These are phyloP conservation scores for Glareola pratincola DNA, from an alignment of 2,113 vertebrate genomes.

Conservation along the genomic window DNA sequence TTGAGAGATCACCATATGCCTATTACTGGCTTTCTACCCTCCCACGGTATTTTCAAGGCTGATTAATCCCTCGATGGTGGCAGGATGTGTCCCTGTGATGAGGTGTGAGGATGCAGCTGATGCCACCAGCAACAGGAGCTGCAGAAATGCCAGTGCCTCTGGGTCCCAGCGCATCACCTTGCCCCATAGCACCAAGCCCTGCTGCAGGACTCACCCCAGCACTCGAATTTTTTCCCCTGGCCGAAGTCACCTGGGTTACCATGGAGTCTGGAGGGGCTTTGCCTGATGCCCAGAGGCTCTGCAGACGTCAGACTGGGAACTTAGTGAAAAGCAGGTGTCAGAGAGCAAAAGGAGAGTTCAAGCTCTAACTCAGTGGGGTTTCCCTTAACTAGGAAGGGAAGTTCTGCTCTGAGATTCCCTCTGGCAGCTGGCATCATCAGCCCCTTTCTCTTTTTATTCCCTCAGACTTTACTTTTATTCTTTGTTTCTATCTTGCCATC, in stretches of 20 bases:
- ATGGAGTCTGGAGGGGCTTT: background rate
- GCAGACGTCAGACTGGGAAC: background rate
- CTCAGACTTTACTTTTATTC: background rate
- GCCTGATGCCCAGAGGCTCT: background rate
- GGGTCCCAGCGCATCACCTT: background rate
- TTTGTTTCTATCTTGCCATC: background rate
- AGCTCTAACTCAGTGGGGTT: rapidly evolving
- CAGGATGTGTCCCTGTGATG: background rate
- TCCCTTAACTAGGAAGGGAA: background rate
- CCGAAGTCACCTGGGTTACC: background rate
- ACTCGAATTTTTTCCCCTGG: background rate
- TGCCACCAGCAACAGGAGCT: background rate
- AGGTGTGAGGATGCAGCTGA: background rate
- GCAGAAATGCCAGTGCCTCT: background rate
- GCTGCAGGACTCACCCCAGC: background rate
- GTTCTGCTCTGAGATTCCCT: background rate
- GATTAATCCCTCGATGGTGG: background rate
- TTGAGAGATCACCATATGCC: background rate
- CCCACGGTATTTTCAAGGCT: background rate
- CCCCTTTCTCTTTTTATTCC: no score
- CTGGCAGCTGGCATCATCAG: background rate
- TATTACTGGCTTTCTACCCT: background rate
- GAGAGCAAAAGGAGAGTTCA: background rate
- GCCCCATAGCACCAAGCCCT: background rate
- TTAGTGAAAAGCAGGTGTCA: background rate